phyloP scores from a whole-genome alignment of 2,113 vertebrate species.

The Raja brachyura region DNA sequence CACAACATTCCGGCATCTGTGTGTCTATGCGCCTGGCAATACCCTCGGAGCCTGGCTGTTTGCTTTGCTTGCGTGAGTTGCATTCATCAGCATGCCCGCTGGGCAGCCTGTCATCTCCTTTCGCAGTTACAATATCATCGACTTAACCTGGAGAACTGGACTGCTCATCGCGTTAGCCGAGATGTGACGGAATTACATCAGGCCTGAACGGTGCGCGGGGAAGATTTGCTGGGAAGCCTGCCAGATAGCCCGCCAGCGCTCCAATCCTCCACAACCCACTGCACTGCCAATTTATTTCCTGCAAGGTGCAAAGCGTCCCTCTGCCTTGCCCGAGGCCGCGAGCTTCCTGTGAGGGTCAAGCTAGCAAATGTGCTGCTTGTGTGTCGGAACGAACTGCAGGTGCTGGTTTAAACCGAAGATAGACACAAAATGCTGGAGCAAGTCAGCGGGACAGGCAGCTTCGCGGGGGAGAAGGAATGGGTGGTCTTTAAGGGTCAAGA shows the following conservation, averaged over 20 bases:
- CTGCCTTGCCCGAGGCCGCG: neutral
- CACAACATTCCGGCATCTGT: neutral
- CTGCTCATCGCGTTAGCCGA: neutral
- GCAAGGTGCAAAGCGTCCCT: neutral
- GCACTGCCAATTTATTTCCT: neutral
- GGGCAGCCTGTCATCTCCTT: neutral
- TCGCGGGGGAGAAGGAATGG: too few species aligned
- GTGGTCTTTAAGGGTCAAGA: too few species aligned
- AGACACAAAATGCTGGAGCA: too few species aligned
- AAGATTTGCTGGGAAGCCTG: conserved; percentile 9
- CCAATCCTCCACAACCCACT: neutral
- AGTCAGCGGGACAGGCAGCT: too few species aligned
- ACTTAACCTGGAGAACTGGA: neutral
- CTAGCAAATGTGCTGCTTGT: neutral
- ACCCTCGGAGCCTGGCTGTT: neutral
- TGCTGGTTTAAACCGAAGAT: too few species aligned
- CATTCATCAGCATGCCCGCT: neutral
- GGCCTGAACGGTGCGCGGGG: neutral
- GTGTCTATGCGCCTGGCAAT: too few species aligned
- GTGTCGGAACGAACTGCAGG: too few species aligned
- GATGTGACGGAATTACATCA: neutral
- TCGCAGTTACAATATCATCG: neutral
- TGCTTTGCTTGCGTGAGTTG: neutral
- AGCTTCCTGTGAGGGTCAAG: neutral
- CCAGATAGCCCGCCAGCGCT: neutral